Evolutionary conservation across 2,888 invertebrate genomes (phyloP).

Genomic region (Strigamia maritima): DNA sequence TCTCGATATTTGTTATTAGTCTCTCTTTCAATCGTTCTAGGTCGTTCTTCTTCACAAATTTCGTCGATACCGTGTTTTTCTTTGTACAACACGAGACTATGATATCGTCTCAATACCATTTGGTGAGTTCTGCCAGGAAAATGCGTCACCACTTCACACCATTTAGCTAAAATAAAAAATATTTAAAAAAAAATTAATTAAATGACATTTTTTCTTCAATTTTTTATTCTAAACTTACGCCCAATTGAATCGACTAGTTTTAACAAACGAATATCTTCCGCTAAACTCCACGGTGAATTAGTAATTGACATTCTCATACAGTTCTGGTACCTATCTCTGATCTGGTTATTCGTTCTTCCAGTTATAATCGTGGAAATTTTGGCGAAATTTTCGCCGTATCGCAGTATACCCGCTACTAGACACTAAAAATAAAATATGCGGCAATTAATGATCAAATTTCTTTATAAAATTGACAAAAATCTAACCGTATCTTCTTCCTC

Average conservation of each 20-base stretch:
- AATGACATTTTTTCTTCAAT: neutral
- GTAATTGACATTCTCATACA: neutral
- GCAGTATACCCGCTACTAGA: neutral
- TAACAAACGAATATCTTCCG: neutral
- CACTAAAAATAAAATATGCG: neutral
- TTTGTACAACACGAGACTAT: neutral
- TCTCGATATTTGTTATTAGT: neutral
- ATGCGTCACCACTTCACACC: neutral
- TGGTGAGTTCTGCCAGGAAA: neutral
- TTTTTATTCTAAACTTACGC: neutral
- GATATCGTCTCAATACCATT: neutral
- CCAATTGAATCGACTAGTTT: neutral
- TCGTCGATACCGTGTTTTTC: neutral
- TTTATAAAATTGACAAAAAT: neutral
- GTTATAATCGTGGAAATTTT: neutral
- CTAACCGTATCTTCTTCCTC: neutral
- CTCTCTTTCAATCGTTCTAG: neutral
- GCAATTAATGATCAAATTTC: neutral
- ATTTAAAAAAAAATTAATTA: neutral
- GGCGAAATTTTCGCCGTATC: neutral
- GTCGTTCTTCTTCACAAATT: neutral
- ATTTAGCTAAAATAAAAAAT: neutral
- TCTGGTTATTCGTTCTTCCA: neutral
- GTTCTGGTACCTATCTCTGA: neutral
- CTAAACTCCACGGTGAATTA: neutral